Percentiles rank a stretch among this genome's conserved stretches.
Conservation (phyloP, 2,888 invertebrate species). For the Craniophora ligustri region DNA sequence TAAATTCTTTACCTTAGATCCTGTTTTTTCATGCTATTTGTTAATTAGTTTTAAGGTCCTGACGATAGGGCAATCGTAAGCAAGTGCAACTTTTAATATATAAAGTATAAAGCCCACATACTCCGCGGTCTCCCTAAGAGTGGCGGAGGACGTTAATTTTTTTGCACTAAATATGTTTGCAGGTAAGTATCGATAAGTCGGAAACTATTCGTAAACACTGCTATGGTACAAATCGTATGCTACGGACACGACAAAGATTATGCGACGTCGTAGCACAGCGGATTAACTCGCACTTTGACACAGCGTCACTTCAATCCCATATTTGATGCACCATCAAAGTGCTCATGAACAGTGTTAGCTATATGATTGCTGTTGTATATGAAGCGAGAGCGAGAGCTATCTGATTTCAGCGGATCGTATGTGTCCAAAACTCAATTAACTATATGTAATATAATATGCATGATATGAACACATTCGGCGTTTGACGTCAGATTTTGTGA, state of each 20-base stretch:
- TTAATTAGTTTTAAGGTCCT: too few relatives aligned
- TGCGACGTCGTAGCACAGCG: not conserved
- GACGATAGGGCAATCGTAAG: too few relatives aligned
- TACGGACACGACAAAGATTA: not conserved
- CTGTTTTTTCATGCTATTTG: too few relatives aligned
- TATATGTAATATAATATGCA: constrained; percentile 17
- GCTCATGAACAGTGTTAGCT: not conserved
- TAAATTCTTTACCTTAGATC: too few relatives aligned
- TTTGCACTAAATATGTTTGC: too few relatives aligned
- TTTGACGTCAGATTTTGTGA: not conserved
- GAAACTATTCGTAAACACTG: too few relatives aligned
- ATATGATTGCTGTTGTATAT: not conserved
- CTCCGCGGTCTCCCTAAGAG: too few relatives aligned
- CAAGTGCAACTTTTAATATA: too few relatives aligned
- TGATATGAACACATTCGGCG: constrained; percentile 10
- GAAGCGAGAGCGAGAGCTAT: constrained; percentile 8
- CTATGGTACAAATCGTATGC: not conserved
- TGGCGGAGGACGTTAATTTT: too few relatives aligned
- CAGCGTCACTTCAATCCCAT: not conserved
- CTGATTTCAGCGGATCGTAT: constrained; percentile 21
- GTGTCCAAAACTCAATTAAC: constrained; percentile 32
- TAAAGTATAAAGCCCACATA: too few relatives aligned
- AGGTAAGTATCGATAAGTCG: too few relatives aligned
- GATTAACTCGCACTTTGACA: constrained; percentile 6
- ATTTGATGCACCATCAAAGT: constrained; percentile 9